Percentiles rank a stretch among this genome's conserved stretches.
These are phyloP conservation scores for Agrochola circellaris DNA, from an alignment of 2,888 invertebrate genomes.

Conservation along the genomic window DNA sequence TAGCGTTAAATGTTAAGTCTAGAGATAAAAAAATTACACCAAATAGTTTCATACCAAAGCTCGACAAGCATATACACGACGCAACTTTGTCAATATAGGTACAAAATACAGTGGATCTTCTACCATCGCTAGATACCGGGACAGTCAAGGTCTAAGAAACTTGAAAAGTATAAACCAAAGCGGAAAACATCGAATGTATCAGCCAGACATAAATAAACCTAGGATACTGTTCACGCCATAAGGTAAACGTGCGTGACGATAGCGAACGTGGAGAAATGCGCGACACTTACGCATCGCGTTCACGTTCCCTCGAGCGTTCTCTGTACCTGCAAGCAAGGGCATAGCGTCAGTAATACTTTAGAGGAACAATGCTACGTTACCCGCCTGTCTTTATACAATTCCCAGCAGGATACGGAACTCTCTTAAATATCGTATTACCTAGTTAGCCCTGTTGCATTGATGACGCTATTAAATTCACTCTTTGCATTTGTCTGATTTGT, in stretches of 20 bases:
- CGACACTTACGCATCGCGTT: conserved; percentile 91
- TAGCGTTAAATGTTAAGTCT: not conserved
- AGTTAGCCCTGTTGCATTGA: conserved; percentile 30
- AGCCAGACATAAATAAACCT: conserved; percentile 36
- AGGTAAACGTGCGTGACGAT: conserved; percentile 53
- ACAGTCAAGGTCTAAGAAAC: conserved; percentile 8
- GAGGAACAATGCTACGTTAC: conserved; percentile 27
- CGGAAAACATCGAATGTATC: conserved; percentile 37
- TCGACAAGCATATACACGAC: conserved; percentile 32
- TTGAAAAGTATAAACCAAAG: conserved; percentile 39
- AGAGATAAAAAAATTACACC: conserved; percentile 24
- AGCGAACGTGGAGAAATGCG: conserved; percentile 59
- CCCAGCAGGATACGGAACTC: conserved; percentile 11
- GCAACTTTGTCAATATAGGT: conserved; percentile 25
- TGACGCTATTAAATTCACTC: not conserved
- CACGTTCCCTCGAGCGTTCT: conserved; percentile 93
- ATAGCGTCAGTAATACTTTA: conserved; percentile 63
- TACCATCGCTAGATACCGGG: conserved; percentile 37
- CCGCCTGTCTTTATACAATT: not conserved
- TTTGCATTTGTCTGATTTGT: not conserved
- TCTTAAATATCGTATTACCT: conserved; percentile 23
- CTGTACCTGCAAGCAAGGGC: conserved; percentile 91
- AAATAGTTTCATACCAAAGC: conserved; percentile 39
- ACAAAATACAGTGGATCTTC: conserved; percentile 38
- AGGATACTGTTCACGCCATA: conserved; percentile 43